Percentiles rank a stretch among this genome's conserved stretches.
Evolutionary conservation across 2,888 invertebrate species (phyloP).

Genomic region (Antitype chi): DNA sequence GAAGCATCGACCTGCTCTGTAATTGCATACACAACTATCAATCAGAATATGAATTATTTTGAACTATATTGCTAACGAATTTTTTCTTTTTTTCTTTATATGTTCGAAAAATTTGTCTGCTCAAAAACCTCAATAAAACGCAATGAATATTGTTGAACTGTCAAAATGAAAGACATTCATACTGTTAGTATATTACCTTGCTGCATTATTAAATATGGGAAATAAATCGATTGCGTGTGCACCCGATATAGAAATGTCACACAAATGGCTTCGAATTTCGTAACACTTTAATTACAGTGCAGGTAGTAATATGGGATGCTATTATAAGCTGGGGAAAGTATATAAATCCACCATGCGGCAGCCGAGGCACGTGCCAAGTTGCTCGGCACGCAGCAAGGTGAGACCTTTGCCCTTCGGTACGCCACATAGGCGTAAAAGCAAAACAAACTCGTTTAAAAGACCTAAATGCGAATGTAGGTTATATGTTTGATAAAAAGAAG

Average conservation of each 20-base stretch:
- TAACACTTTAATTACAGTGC: slow-evolving; percentile 39
- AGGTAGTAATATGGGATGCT: slow-evolving; percentile 52
- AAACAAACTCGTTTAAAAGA: slow-evolving; percentile 57
- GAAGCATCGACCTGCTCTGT: too few species aligned
- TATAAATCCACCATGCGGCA: slow-evolving; percentile 77
- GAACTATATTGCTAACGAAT: too few species aligned
- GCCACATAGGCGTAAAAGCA: slow-evolving; percentile 55
- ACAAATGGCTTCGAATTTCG: slow-evolving; percentile 27
- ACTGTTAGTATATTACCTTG: too few species aligned
- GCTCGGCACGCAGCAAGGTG: slow-evolving; percentile 67
- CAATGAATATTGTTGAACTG: too few species aligned
- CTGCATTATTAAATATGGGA: background rate
- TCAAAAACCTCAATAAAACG: too few species aligned
- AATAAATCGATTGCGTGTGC: background rate
- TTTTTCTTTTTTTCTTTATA: too few species aligned
- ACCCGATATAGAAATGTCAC: slow-evolving; percentile 21
- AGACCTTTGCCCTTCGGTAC: slow-evolving; percentile 70
- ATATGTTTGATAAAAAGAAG: slow-evolving; percentile 20
- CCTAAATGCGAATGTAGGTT: slow-evolving; percentile 46
- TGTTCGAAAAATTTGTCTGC: too few species aligned
- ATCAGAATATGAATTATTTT: too few species aligned
- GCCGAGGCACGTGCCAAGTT: slow-evolving; percentile 74
- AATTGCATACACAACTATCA: too few species aligned
- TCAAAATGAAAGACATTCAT: too few species aligned
- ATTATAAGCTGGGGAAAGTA: slow-evolving; percentile 66